Evolutionary conservation across 2,113 vertebrate genomes (phyloP), one percentile per base, ranked within the genome.

Genomic region (Ammodytes dubius): DNA sequence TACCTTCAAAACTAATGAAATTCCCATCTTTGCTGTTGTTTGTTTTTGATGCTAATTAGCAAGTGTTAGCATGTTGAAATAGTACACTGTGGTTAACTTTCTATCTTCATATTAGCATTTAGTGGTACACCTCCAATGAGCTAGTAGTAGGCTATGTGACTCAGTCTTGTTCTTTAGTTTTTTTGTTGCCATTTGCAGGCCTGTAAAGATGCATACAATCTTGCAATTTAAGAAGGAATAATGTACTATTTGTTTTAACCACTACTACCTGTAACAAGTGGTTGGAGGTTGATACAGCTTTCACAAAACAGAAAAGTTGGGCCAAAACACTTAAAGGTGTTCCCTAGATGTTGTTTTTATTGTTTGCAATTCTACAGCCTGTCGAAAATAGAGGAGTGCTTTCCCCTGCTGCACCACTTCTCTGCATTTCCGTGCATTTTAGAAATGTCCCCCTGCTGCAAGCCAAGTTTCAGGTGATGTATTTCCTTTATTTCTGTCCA

Each of bases 401-500:
- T 49, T 9, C 56, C 56, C 63, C 19, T 14, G 2, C 19, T 14
- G 2, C 27, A 47, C 15, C 35, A 40, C 17, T 19, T 47, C 3
- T 56, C 46, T 61, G 13, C 11, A 35, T 81, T 73, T 84, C 27
- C 37, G 27, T 56, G 42, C 46, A 46, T 74, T 47, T 77, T 1
- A 27, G 45, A 58, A 66, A 67, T 82, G 52, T 61, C 56, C 14
- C 52, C 12, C 56, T 68, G 60, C 27, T 27, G 27, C 27, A 27
- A 27, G 27, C 27, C 60, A 47, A 49, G 63, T 37, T 37, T 63
- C 65, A 67, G 52, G 19, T 85, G 60, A 80, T 39, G 69, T 40
- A 59, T 79, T 68, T 75, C 40, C 37, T 54, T 72, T 13, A 42
- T 50, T 60, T 61, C 12, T 77, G 19, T 67, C 54, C 11, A 58